Percentiles rank a stretch among this genome's conserved stretches.
These are phyloP conservation scores for Parotocinclus haroldoi DNA, from an alignment of 2,797 vertebrate genomes.

Conservation along the genomic window DNA sequence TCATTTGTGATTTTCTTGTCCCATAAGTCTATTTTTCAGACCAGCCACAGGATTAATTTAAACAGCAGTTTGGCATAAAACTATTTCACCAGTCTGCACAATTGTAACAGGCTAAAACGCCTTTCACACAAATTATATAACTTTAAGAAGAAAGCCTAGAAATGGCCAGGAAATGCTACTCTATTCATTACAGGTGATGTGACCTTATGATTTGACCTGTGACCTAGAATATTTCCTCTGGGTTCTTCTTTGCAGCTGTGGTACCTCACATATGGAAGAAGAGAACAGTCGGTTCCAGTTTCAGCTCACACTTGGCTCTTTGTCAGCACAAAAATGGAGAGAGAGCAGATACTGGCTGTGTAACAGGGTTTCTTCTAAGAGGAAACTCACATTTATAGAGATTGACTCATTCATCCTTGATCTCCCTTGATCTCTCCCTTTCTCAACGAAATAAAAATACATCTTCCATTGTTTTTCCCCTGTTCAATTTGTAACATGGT, in stretches of 20 bases:
- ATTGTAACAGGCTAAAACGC: too few species aligned
- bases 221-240: constrained; percentile 7
- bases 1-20: too few species aligned
- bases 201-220: constrained; percentile 16
- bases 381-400: constrained; percentile 35
- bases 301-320: constrained; percentile 27
- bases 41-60: too few species aligned
- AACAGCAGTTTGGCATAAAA: too few species aligned
- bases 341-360: constrained; percentile 19
- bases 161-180: neutral
- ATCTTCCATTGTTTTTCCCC: constrained; percentile 30
- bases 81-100: too few species aligned
- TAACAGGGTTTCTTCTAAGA: constrained; percentile 44
- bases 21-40: too few species aligned
- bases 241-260: constrained; percentile 9
- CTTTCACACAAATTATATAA: too few species aligned
- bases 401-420: constrained; percentile 40
- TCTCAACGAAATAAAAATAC: constrained; percentile 29
- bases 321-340: constrained; percentile 24
- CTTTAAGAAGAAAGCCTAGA: too few species aligned
- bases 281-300: constrained; percentile 35
- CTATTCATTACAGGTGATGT: constrained; percentile 21
- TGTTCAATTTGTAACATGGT: constrained; percentile 32
- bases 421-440: constrained; percentile 2
- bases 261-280: constrained; percentile 27